Evolutionary conservation across 2,797 vertebrate genomes (phyloP).

Genomic region (Channallabes apus): DNA sequence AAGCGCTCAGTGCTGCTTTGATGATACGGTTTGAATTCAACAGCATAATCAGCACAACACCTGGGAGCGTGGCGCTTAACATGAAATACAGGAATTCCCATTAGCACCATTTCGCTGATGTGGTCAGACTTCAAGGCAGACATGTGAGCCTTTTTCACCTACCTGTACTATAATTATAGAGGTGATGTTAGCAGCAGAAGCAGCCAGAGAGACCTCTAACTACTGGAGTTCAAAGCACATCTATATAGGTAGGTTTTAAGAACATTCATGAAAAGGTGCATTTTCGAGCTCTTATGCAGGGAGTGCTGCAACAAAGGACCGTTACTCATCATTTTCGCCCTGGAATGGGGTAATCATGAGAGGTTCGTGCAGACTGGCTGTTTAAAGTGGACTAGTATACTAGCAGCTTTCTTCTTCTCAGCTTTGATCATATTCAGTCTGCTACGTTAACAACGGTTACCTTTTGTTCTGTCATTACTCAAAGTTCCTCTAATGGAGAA

Average conservation of each 20-base stretch:
- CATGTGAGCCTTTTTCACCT: constrained; percentile 1
- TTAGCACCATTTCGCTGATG: constrained; percentile 13
- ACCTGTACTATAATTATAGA: constrained; percentile 6
- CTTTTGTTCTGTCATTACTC: neutral
- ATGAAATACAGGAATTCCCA: neutral
- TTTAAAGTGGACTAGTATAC: neutral
- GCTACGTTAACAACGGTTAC: too few relatives aligned
- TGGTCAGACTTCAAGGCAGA: constrained; percentile 23
- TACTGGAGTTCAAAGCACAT: neutral
- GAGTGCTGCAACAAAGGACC: neutral
- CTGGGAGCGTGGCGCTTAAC: neutral
- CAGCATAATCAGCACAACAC: neutral
- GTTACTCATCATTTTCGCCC: neutral
- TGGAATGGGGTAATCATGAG: neutral
- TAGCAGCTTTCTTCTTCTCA: neutral
- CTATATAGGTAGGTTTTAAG: neutral
- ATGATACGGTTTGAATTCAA: neutral
- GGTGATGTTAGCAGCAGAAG: neutral
- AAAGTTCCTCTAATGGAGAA: neutral
- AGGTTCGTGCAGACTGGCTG: neutral
- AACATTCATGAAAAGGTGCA: neutral
- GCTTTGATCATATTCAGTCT: neutral
- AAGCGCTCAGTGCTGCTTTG: neutral
- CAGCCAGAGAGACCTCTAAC: neutral
- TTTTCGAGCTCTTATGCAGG: neutral